A percentile compares a stretch with the other conserved stretches of the same genome.
Evolutionary conservation across 2,888 invertebrate species (phyloP).

Genomic region (Oxytorus armatus): DNA sequence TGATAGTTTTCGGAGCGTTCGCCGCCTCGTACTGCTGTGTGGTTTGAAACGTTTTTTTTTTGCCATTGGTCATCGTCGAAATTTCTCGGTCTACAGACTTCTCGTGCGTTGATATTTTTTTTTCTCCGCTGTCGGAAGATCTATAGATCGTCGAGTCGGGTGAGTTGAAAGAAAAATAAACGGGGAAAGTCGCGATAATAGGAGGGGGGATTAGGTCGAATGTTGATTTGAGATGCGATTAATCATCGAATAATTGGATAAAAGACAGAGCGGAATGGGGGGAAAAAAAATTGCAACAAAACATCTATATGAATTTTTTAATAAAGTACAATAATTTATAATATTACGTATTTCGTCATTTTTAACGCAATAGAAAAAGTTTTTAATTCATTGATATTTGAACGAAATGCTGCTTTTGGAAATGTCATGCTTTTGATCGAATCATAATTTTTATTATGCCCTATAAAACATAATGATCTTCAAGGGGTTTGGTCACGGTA

Average conservation of each 20-base stretch:
- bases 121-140: constrained; percentile 8
- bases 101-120: constrained; percentile 1
- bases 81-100: constrained; percentile 10
- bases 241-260: constrained; percentile 20
- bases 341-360: no score
- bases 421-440: no score
- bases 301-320: neutral
- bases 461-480: no score
- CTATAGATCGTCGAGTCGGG: constrained; percentile 30
- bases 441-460: no score
- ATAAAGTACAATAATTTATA: no score
- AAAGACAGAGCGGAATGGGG: neutral
- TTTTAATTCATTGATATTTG: no score
- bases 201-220: constrained; percentile 3
- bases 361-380: no score
- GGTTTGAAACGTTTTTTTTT: constrained; percentile 28
- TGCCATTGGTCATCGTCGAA: constrained; percentile 30
- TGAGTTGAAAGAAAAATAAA: constrained; percentile 38
- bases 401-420: no score
- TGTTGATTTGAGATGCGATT: constrained; percentile 12
- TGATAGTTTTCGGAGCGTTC: no score
- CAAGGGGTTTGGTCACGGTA: no score
- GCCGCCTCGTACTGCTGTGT: no score
- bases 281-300: neutral
- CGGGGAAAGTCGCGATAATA: constrained; percentile 1